These are phyloP conservation scores for Cyanistes caeruleus DNA, from an alignment of 2,113 vertebrate genomes.

Conservation along the genomic window DNA sequence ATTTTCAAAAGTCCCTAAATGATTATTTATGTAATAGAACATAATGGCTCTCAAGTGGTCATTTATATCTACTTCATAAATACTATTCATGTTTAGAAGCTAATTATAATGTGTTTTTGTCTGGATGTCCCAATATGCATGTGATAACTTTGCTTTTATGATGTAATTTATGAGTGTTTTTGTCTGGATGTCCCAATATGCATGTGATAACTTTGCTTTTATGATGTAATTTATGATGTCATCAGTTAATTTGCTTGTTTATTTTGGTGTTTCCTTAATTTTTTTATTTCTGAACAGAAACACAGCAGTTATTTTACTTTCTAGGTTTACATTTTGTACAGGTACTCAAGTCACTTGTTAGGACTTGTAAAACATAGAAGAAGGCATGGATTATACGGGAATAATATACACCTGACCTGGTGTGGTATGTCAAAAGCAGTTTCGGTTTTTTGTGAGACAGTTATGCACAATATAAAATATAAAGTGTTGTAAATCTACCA, in stretches of 20 bases:
- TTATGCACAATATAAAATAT: background rate
- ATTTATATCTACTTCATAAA: background rate
- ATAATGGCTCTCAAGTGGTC: background rate
- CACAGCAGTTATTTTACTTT: background rate
- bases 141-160: background rate
- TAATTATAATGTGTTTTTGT: background rate
- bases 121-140: background rate
- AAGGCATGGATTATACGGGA: background rate
- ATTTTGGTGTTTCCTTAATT: background rate
- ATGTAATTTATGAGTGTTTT: background rate
- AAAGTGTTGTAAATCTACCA: background rate
- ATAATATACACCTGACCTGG: background rate
- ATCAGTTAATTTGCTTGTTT: background rate
- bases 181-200: background rate
- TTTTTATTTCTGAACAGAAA: background rate
- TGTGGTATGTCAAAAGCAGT: background rate
- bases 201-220: background rate
- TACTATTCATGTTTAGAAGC: background rate
- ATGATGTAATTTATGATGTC: background rate
- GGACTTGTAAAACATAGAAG: background rate
- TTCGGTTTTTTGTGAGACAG: background rate
- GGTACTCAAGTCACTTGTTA: background rate
- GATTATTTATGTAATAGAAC: slow-evolving; percentile 6
- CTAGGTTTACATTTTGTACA: background rate
- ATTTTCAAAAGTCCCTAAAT: slow-evolving; percentile 24